Conservation (phyloP, 2,888 invertebrate species). For the Lycia hirtaria region DNA sequence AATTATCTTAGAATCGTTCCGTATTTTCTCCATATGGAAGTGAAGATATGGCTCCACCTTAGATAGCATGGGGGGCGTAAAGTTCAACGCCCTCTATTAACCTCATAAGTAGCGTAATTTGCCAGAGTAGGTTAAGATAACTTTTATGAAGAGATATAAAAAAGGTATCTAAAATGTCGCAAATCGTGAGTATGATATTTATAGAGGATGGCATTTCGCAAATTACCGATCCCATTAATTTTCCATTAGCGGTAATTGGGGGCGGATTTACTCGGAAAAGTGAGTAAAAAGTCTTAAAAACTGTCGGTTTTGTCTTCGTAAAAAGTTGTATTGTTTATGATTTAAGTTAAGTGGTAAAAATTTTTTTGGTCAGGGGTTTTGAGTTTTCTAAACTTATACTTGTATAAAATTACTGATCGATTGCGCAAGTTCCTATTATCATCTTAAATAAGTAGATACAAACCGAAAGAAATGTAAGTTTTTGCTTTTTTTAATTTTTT, state of each 20-base stretch:
- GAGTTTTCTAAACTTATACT: no score
- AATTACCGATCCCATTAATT: constrained; percentile 81
- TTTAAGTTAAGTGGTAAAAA: constrained; percentile 28
- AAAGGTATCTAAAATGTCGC: constrained; percentile 66
- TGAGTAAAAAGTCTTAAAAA: constrained; percentile 31
- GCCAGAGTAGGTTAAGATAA: constrained; percentile 39
- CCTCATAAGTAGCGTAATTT: constrained; percentile 29
- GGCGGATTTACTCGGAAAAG: constrained; percentile 44
- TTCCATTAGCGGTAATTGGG: constrained; percentile 79
- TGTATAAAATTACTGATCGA: no score
- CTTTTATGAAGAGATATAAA: constrained; percentile 51
- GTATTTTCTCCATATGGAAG: not conserved
- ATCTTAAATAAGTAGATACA: no score
- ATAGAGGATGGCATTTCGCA: constrained; percentile 77
- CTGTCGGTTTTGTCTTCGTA: constrained; percentile 27
- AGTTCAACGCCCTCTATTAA: constrained; percentile 22
- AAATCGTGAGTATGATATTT: constrained; percentile 67
- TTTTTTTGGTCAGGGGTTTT: not conserved
- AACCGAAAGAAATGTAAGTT: no score
- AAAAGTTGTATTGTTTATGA: constrained; percentile 8
- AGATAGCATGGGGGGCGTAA: constrained; percentile 9
- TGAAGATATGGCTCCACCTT: not conserved
- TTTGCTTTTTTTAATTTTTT: no score
- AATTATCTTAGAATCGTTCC: not conserved
- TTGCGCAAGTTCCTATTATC: no score